These are phyloP conservation scores for Erebia epiphron DNA, from an alignment of 2,888 invertebrate genomes.

Conservation along the genomic window DNA sequence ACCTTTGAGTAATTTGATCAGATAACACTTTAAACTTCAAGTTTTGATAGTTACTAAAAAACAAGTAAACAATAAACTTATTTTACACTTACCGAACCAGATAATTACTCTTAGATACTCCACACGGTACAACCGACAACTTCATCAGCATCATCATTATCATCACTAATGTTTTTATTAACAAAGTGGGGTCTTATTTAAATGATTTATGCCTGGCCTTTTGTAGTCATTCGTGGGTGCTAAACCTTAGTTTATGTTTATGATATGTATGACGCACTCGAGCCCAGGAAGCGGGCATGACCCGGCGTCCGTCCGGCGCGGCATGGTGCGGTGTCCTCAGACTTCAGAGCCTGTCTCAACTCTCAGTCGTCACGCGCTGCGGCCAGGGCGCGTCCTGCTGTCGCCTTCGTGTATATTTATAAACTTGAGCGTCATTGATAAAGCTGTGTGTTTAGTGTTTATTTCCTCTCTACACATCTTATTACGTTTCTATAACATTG, in stretches of 20 bases:
- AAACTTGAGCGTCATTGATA: conserved; percentile 74
- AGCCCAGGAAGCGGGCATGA: conserved; percentile 59
- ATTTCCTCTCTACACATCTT: conserved; percentile 41
- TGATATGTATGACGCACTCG: conserved; percentile 71
- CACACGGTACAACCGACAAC: too few species aligned
- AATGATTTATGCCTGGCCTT: conserved; percentile 30
- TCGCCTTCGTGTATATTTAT: conserved; percentile 74
- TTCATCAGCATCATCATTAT: too few species aligned
- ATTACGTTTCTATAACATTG: background rate
- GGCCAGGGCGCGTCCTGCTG: conserved; percentile 76
- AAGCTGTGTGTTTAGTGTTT: conserved; percentile 50
- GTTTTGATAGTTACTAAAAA: background rate
- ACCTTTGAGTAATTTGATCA: background rate
- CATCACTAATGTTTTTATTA: background rate
- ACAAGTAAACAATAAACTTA: too few species aligned
- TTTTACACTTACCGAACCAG: too few species aligned
- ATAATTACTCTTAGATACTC: too few species aligned
- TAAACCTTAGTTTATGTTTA: conserved; percentile 51
- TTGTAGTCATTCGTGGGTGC: conserved; percentile 17
- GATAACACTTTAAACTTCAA: too few species aligned
- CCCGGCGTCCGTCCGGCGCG: conserved; percentile 65
- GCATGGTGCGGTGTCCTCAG: conserved; percentile 36
- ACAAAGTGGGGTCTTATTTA: background rate
- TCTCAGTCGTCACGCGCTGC: conserved; percentile 63
- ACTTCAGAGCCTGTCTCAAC: conserved; percentile 43